phyloP scores from a whole-genome alignment of 23 tunicate species.

The Oikopleura vanhoeffeni region DNA sequence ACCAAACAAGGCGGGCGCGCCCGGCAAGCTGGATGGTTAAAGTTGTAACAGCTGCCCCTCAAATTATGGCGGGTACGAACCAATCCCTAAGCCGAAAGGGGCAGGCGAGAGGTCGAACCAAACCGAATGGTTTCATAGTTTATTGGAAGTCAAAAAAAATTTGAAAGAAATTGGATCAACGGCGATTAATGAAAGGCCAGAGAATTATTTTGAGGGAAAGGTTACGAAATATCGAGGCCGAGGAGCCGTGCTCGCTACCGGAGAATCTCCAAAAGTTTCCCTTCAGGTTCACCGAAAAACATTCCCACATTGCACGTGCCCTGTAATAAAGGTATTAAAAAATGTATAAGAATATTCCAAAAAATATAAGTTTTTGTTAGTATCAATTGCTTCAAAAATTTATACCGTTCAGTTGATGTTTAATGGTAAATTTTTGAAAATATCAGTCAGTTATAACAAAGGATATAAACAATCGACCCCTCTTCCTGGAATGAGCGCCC shows the following conservation, averaged over 20 bases:
- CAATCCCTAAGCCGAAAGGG: background rate
- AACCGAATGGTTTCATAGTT: background rate
- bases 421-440: too few relatives aligned
- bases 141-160: background rate
- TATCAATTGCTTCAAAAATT: too few relatives aligned
- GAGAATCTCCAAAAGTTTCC: background rate
- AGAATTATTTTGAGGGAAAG: background rate
- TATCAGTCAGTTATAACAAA: too few relatives aligned
- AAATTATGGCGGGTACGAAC: background rate
- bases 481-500: too few relatives aligned
- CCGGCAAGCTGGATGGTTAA: constrained; percentile 7
- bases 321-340: background rate
- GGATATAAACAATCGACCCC: too few relatives aligned
- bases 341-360: too few relatives aligned
- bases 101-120: background rate
- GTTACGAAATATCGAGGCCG: background rate
- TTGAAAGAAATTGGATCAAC: background rate
- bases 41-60: background rate
- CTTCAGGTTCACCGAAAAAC: background rate
- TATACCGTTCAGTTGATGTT: too few relatives aligned
- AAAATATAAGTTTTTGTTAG: too few relatives aligned
- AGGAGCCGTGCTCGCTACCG: constrained; percentile 10
- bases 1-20: background rate
- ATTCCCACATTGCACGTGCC: background rate
- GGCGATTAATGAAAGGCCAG: background rate